phyloP scores from a whole-genome alignment of 64 coral and sea anemone genomes.

The Orbicella faveolata region DNA sequence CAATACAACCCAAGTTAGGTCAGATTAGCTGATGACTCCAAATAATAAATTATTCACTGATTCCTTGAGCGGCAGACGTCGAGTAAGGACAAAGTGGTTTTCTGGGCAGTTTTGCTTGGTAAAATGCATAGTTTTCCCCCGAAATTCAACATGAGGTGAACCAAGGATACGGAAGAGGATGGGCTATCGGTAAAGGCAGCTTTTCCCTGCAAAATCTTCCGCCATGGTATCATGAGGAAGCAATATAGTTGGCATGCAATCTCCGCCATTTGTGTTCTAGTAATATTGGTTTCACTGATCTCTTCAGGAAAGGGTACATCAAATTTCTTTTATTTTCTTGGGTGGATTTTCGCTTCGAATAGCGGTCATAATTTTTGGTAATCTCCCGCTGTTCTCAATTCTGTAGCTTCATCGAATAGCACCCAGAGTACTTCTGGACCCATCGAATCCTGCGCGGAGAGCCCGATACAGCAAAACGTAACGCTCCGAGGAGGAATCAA shows the following conservation, averaged over 20 bases:
- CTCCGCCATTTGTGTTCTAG: conserved; percentile 22
- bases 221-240: conserved; percentile 40
- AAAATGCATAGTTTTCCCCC: neutral
- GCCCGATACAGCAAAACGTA: conserved; percentile 84
- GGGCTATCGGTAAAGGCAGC: conserved; percentile 5
- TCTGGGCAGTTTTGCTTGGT: neutral
- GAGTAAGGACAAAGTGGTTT: neutral
- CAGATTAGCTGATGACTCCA: conserved; percentile 22
- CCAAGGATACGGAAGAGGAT: neutral
- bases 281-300: neutral
- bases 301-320: neutral
- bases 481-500: conserved; percentile 91
- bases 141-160: conserved; percentile 4
- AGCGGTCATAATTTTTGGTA: neutral
- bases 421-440: conserved; percentile 59
- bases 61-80: neutral
- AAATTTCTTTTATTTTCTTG: neutral
- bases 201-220: neutral
- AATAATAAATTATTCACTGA: conserved; percentile 17
- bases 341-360: neutral
- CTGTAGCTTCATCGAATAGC: conserved; percentile 58
- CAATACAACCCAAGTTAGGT: conserved; percentile 39
- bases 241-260: conserved; percentile 1
- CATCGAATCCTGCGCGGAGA: conserved; percentile 86
- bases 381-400: neutral